These are phyloP conservation scores for Paralvinella palmiformis DNA, from an alignment of 1,140 invertebrate species.

Conservation along the genomic window DNA sequence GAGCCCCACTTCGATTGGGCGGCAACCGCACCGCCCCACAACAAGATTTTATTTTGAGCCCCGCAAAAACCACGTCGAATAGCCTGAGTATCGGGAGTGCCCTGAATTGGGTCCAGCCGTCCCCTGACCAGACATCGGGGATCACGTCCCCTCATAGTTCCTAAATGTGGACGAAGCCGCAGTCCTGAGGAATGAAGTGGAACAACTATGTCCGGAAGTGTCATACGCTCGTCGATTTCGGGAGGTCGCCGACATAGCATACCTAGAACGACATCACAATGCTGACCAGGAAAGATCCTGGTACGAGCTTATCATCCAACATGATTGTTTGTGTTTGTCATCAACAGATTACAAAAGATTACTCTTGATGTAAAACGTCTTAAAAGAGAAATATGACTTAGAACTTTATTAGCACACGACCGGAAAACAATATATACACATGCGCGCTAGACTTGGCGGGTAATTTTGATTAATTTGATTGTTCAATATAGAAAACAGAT, in stretches of 20 bases:
- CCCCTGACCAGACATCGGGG: background rate
- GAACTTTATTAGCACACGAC: too few species aligned
- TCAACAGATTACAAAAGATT: too few species aligned
- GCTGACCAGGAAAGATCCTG: background rate
- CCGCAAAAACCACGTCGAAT: background rate
- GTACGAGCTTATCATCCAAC: background rate
- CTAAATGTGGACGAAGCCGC: background rate
- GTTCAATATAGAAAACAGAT: too few species aligned
- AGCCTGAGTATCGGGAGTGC: background rate
- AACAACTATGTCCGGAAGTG: background rate
- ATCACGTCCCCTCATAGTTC: background rate
- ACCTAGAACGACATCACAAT: background rate
- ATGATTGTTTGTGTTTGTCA: too few species aligned
- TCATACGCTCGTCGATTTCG: background rate
- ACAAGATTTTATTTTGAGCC: too few species aligned
- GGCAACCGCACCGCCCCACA: too few species aligned
- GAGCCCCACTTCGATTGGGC: too few species aligned
- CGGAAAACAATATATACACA: too few species aligned
- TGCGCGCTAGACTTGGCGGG: too few species aligned
- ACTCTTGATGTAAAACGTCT: too few species aligned
- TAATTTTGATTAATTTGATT: too few species aligned
- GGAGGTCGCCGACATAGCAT: background rate
- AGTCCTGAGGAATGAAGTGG: background rate
- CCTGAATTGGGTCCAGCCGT: background rate
- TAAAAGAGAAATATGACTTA: too few species aligned